Evolutionary conservation across 2,797 vertebrate species (phyloP).

Genomic region (Odontamblyopus lacepedii): DNA sequence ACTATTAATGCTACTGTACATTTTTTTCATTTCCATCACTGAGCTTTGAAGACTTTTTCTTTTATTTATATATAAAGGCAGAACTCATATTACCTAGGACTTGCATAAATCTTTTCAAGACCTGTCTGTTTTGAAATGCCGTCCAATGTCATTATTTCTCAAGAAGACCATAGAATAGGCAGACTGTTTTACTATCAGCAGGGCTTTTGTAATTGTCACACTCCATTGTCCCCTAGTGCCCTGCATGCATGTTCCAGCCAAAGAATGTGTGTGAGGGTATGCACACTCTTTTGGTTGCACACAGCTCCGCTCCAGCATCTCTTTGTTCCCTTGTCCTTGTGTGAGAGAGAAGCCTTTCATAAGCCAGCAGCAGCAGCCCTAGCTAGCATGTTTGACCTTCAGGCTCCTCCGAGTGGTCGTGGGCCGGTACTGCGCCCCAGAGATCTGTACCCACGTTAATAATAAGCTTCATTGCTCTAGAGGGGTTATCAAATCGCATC

Average conservation of each 20-base stretch:
- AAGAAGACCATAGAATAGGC: constrained; percentile 46
- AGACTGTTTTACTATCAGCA: constrained; percentile 49
- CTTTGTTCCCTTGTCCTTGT: constrained; percentile 79
- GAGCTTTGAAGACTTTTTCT: constrained; percentile 43
- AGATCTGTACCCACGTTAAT: constrained; percentile 11
- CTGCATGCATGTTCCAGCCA: constrained; percentile 46
- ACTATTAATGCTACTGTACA: constrained; percentile 22
- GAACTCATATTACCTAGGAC: neutral
- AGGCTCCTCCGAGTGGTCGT: constrained; percentile 68
- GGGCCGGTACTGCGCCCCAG: constrained; percentile 44
- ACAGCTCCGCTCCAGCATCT: constrained; percentile 65
- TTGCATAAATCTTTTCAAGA: constrained; percentile 12
- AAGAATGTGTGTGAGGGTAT: constrained; percentile 31
- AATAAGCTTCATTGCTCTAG: constrained; percentile 7
- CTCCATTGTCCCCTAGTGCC: constrained; percentile 57
- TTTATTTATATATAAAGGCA: neutral
- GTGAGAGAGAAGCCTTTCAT: constrained; percentile 70
- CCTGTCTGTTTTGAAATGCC: constrained; percentile 36
- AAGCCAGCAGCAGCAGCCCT: constrained; percentile 61
- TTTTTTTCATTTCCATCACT: constrained; percentile 20
- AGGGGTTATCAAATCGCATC: constrained; percentile 21
- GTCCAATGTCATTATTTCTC: constrained; percentile 51
- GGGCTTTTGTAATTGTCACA: constrained; percentile 63
- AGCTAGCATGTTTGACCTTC: constrained; percentile 76
- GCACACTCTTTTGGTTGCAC: constrained; percentile 31